Evolutionary conservation across 1,140 invertebrate genomes (phyloP).

Genomic region (Thalassaphorura encarpata): DNA sequence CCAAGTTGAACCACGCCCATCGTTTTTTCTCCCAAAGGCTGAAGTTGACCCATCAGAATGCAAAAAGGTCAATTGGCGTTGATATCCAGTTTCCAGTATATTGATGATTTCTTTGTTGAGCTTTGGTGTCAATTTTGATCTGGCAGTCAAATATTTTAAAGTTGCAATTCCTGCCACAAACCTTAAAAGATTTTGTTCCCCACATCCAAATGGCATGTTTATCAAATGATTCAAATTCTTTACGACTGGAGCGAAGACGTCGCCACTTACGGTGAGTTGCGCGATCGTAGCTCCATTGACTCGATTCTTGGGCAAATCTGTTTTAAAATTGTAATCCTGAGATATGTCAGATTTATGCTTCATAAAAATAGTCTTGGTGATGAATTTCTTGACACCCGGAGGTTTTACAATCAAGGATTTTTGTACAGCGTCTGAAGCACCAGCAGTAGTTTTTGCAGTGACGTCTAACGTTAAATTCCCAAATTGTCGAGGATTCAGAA

Average conservation of each 20-base stretch:
- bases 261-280: too few species aligned
- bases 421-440: too few species aligned
- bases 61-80: constrained; percentile 49
- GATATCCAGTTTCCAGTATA: constrained; percentile 47
- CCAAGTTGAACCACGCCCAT: constrained; percentile 50
- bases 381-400: too few species aligned
- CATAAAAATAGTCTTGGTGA: too few species aligned
- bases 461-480: too few species aligned
- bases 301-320: too few species aligned
- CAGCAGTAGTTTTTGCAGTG: too few species aligned
- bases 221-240: constrained; percentile 40
- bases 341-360: too few species aligned
- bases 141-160: constrained; percentile 42
- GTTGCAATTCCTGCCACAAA: constrained; percentile 50
- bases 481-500: too few species aligned
- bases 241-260: constrained; percentile 37
- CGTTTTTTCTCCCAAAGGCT: constrained; percentile 47
- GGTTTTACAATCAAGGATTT: too few species aligned
- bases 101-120: constrained; percentile 41
- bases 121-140: constrained; percentile 36
- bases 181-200: constrained; percentile 54
- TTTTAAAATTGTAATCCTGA: too few species aligned
- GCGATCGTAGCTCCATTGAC: too few species aligned
- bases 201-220: constrained; percentile 50
- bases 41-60: constrained; percentile 51